These are phyloP conservation scores for Megamerina dolium DNA, from an alignment of 2,888 invertebrate species.

Conservation along the genomic window DNA sequence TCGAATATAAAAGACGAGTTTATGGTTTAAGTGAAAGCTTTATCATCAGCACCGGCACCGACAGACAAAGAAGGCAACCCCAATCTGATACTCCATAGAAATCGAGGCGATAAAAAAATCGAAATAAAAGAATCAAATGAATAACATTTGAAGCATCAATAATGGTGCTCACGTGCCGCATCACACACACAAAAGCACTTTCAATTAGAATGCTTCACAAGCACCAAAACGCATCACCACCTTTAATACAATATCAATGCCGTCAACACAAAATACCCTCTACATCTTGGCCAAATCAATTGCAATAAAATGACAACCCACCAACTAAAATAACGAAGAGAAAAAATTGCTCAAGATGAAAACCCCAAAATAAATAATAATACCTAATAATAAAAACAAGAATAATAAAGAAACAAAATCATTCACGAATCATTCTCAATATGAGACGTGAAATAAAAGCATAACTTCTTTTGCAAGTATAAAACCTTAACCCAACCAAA, in stretches of 20 bases:
- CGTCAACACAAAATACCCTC: background rate
- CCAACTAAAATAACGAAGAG: conserved; percentile 1
- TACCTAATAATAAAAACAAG: no score
- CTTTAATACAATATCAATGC: background rate
- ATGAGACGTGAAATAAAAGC: no score
- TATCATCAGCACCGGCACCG: background rate
- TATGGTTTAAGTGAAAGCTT: background rate
- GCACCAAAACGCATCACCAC: background rate
- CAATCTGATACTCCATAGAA: no score
- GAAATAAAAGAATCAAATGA: conserved; percentile 1
- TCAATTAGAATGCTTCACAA: background rate
- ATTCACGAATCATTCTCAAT: no score
- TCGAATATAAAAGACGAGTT: no score
- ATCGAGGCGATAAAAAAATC: background rate
- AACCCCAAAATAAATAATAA: conserved; percentile 13
- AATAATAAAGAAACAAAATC: no score
- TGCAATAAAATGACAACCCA: conserved; percentile 1
- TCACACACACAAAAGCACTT: background rate
- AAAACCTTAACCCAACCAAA: no score
- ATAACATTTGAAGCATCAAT: background rate
- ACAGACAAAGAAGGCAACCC: no score
- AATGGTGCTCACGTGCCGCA: conserved; percentile 3
- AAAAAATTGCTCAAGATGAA: conserved; percentile 3
- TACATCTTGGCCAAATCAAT: conserved; percentile 8
- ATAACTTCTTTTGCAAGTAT: no score